phyloP scores from a whole-genome alignment of 2,888 invertebrate genomes.

The Brachylomia viminalis region DNA sequence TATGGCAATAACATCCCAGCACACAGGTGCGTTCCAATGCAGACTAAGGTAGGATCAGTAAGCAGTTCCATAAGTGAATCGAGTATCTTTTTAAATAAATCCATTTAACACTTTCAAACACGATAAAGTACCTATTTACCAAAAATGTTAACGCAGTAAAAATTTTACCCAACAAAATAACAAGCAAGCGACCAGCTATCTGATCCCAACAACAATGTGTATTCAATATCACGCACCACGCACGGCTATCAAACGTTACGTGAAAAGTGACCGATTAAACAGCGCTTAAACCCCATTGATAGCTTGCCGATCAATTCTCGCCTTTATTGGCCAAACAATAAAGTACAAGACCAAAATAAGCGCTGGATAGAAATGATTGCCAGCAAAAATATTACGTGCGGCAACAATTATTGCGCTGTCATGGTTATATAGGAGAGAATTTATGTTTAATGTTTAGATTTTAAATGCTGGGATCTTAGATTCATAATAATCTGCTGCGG shows the following conservation, averaged over 20 bases:
- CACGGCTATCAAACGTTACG: constrained; percentile 77
- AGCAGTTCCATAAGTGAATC: no score
- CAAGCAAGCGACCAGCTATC: constrained; percentile 23
- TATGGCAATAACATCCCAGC: neutral
- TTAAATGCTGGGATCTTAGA: constrained; percentile 34
- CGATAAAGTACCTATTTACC: neutral
- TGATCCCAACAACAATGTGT: constrained; percentile 66
- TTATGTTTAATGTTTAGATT: constrained; percentile 61
- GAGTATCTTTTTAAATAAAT: neutral
- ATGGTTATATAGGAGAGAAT: constrained; percentile 67
- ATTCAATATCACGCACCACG: constrained; percentile 74
- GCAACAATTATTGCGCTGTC: constrained; percentile 72
- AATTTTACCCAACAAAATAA: neutral
- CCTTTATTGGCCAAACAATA: constrained; percentile 61
- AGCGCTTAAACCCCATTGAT: constrained; percentile 68
- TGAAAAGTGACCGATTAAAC: constrained; percentile 80
- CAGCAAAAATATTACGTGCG: constrained; percentile 76
- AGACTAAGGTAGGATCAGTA: neutral
- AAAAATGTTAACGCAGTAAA: neutral
- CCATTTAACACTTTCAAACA: neutral
- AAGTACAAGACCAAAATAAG: constrained; percentile 56
- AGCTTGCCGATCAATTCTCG: constrained; percentile 57
- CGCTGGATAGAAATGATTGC: constrained; percentile 72
- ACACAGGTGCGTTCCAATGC: neutral
- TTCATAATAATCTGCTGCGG: neutral